Conservation (phyloP, 2,113 vertebrate genomes). For the Chelonoidis abingdonii region DNA sequence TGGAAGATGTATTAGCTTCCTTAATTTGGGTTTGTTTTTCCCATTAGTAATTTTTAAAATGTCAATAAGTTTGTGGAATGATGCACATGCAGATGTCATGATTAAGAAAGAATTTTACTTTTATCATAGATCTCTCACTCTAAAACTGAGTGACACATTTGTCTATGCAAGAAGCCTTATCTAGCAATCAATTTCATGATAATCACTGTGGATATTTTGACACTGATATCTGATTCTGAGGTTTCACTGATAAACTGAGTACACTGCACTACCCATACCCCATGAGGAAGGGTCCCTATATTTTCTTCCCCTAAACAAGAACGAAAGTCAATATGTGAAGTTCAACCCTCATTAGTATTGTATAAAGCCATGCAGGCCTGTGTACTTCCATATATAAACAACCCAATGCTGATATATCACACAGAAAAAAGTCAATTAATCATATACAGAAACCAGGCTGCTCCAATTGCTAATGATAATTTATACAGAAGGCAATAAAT, state of each 20-base stretch:
- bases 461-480: not conserved
- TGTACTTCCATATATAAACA: not conserved
- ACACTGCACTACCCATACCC: not conserved
- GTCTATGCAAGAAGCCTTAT: not conserved
- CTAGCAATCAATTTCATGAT: not conserved
- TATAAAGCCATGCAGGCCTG: not conserved
- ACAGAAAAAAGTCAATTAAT: not conserved
- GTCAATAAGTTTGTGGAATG: not conserved
- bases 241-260: not conserved
- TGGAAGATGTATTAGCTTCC: too few species aligned
- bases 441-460: not conserved
- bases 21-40: not conserved
- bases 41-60: not conserved
- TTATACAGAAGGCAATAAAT: not conserved
- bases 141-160: not conserved
- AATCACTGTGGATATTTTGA: not conserved
- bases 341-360: not conserved
- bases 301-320: not conserved
- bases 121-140: not conserved
- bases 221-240: not conserved
- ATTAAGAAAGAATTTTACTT: not conserved
- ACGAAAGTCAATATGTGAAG: not conserved
- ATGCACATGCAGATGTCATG: not conserved
- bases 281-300: not conserved
- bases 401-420: not conserved